These are phyloP conservation scores for Cotesia glomerata DNA, from an alignment of 1,140 invertebrate genomes.

Conservation along the genomic window DNA sequence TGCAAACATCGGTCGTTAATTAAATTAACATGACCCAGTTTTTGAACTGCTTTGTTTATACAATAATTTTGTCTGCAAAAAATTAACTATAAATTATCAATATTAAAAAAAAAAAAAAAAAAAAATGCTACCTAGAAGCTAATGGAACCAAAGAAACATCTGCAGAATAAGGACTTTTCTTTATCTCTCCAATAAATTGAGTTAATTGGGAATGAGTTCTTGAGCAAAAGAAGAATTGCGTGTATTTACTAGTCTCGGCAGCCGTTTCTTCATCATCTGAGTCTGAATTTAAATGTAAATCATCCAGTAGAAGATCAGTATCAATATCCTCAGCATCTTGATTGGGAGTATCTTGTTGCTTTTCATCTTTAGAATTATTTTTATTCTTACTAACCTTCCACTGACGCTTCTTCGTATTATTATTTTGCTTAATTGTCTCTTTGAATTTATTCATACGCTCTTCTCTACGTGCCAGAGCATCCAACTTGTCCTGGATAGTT, in stretches of 20 bases:
- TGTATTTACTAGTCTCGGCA: constrained; percentile 53
- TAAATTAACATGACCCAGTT: constrained; percentile 77
- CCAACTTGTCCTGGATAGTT: constrained; percentile 64
- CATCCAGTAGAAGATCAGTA: constrained; percentile 57
- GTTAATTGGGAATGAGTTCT: constrained; percentile 95
- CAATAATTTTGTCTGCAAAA: constrained; percentile 82
- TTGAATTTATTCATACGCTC: constrained; percentile 64
- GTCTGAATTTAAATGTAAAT: constrained; percentile 57
- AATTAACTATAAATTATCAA: constrained; percentile 23
- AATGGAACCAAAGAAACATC: constrained; percentile 80
- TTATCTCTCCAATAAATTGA: constrained; percentile 92
- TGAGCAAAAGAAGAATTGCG: constrained; percentile 91
- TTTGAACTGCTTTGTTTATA: constrained; percentile 83
- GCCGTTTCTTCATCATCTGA: constrained; percentile 63
- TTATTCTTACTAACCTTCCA: constrained; percentile 47
- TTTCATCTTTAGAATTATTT: constrained; percentile 60
- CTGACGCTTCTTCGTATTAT: constrained; percentile 51
- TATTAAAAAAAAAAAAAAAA: constrained; percentile 15
- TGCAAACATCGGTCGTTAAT: constrained; percentile 96
- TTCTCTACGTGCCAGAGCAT: constrained; percentile 66
- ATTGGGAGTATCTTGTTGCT: constrained; percentile 39
- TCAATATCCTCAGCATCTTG: constrained; percentile 43
- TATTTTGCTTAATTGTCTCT: constrained; percentile 48
- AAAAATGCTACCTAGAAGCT: constrained; percentile 70
- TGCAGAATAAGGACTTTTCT: constrained; percentile 79